Evolutionary conservation across 2,888 invertebrate species (phyloP), one percentile per base, ranked within the genome.

Genomic region (Spilosoma lubricipeda): DNA sequence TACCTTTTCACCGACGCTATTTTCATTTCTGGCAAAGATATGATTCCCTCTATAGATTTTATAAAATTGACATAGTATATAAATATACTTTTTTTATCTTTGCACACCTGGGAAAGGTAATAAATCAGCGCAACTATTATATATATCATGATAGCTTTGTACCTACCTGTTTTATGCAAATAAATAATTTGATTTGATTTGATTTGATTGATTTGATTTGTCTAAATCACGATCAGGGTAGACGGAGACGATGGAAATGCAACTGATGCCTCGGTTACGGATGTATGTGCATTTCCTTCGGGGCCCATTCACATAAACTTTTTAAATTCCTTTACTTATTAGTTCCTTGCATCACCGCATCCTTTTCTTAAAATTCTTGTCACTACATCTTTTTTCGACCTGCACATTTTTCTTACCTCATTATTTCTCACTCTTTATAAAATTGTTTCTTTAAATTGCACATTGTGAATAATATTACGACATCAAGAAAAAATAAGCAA

Each of bases 401-500:
- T n/a, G 11, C n/a, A 56, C n/a, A 23, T n/a, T 56, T 56, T 56
- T 56, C 23, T n/a, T 56, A n/a, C n/a, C 52, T 56, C 0, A 23
- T 56, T 56, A 2, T 56, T 23, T 3, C 11, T 56, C n/a, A 56
- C 52, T 56, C 23, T 67, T 48, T 67, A 69, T 52, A 23, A 69
- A 69, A 56, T 39, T 77, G 83, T 80, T 76, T 78, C 80, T 75
- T 83, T 80, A 69, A 75, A 81, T 83, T 82, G 23, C 36, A 33
- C n/a, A 9, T 39, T 72, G 48, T 72, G 18, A 63, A 45, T n/a
- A 63, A 64, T 45, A 33, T 78, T 77, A 82, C 75, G 77, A 82
- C 81, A 82, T 77, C 71, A 77, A 82, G 85, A 80, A 82, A 84
- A 78, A 86, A 74, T 81, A 78, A 73, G 83, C 90, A 91, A 92